Evolutionary conservation across 1,140 invertebrate genomes (phyloP), one percentile per base, ranked within the genome.

Genomic region (Drosophila baimaii): DNA sequence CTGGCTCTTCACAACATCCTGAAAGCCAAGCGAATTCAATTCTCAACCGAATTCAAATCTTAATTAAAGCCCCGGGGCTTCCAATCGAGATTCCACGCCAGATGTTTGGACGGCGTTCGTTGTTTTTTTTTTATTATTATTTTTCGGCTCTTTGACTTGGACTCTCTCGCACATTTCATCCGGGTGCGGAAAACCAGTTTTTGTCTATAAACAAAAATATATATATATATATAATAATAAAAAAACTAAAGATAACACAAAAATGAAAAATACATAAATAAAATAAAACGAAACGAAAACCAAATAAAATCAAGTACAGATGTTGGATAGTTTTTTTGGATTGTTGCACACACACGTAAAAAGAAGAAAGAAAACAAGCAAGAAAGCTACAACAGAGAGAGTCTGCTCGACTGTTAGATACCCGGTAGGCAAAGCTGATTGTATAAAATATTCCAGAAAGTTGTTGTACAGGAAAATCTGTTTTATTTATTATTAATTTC

Each of bases 121-220:
- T 70, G 29, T 12, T n/a, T 64, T 56, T 46, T 70, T 39, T 46
- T 57, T 57, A n/a, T n/a, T 29, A 12, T 46, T 46, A n/a, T 29
- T 46, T 39, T 70, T 49, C 25, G 63, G 47, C 29, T 70, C 65
- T 58, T 33, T n/a, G 51, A 19, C 23, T 39, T 69, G 41, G 58
- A 71, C 65, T 68, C 65, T 69, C 65, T 71, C 51, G 64, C 41
- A 70, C 51, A 57, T 70, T 70, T 71, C 69, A 71, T 71, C 69
- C 69, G 69, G 69, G 69, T 71, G 69, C 43, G 69, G 33, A 23
- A 71, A 71, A 71, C 69, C 69, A 71, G 69, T 71, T 71, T 64
- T 25, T 33, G 41, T 33, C 35, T 47, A 12, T 17, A 19, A 27
- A 62, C 41, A 29, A 61, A 62, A 21, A 25, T 35, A 66, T n/a